A percentile compares a stretch with the other conserved stretches of the same genome.
Evolutionary conservation across 2,888 invertebrate species (phyloP).

Genomic region (Sicus ferrugineus): DNA sequence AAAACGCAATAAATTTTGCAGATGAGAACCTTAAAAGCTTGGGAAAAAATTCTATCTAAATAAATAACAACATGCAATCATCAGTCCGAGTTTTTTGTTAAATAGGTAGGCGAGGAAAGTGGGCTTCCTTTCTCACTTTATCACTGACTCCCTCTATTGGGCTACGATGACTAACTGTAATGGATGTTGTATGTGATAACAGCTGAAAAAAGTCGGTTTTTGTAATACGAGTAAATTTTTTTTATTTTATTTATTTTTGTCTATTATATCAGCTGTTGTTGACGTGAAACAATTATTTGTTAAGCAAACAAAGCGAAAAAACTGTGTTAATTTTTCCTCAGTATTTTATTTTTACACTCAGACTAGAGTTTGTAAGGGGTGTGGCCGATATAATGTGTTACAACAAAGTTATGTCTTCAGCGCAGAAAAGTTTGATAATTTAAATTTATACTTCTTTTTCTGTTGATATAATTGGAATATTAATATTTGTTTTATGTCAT

Average conservation of each 20-base stretch:
- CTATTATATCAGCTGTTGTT: conserved; percentile 9
- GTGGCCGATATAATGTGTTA: too few relatives aligned
- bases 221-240: neutral
- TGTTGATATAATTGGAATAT: too few relatives aligned
- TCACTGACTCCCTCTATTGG: neutral
- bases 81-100: too few relatives aligned
- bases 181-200: too few relatives aligned
- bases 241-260: conserved; percentile 16
- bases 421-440: too few relatives aligned
- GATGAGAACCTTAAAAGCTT: neutral
- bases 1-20: conserved; percentile 17
- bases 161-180: too few relatives aligned
- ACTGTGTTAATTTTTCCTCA: neutral
- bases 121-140: too few relatives aligned
- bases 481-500: too few relatives aligned
- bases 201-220: neutral
- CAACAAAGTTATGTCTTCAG: too few relatives aligned
- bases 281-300: conserved; percentile 21
- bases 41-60: neutral
- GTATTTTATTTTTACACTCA: too few relatives aligned
- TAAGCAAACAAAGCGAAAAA: neutral
- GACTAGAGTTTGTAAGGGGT: too few relatives aligned
- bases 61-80: neutral
- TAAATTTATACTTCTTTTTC: too few relatives aligned
- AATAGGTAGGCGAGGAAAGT: neutral